Base-by-base conservation (phyloP, 2,888 invertebrate species). In the Toxonevra muliebris region DNA sequence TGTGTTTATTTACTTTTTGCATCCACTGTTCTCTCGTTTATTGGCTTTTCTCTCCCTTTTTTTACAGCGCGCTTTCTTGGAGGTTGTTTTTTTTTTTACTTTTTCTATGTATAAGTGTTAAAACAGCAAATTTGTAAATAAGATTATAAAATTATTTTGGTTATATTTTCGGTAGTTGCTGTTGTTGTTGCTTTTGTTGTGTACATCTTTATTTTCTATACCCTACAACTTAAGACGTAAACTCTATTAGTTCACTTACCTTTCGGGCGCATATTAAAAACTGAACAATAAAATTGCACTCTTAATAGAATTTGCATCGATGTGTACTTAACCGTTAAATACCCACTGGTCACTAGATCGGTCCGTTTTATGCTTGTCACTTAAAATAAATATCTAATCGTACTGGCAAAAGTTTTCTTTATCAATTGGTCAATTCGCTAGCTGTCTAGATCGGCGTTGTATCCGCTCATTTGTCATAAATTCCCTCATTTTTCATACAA, bases 101-200 rank as follows among this genome's bases (percentile, higher is more conserved):
- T 53, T 13, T 53, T 53, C 11, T 53, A 8, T 12, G 3, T 53
- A 12, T 17, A 53, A 53, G 19, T 53, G 53, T 53, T 53, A 53
- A 53, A 2, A 53, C 15, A 53, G 19, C 53, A 53, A 53, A 53
- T 53, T 53, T 17, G 53, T 53, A 9, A 53, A 53, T 53, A 53
- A 17, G 53, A 53, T 53, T 53, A 53, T 53, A 53, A 53, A 13
- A 53, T 48, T 48, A n/a, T 48, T 48, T n/a, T 30, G 30, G 30
- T 30, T 30, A 30, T 30, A 30, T 30, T 30, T 48, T n/a, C 7
- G 50, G 50, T 48, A 2, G 13, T 19, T 53, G 3, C 4, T 53
- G 19, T 19, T 53, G 3, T 15, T 53, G 19, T 53, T n/a, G 17
- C 12, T 11, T 53, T 53, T 17, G 53, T 11, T 53, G 17, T n/a